Conservation (phyloP, 2,888 invertebrate genomes). For the Nomada ferruginata region DNA sequence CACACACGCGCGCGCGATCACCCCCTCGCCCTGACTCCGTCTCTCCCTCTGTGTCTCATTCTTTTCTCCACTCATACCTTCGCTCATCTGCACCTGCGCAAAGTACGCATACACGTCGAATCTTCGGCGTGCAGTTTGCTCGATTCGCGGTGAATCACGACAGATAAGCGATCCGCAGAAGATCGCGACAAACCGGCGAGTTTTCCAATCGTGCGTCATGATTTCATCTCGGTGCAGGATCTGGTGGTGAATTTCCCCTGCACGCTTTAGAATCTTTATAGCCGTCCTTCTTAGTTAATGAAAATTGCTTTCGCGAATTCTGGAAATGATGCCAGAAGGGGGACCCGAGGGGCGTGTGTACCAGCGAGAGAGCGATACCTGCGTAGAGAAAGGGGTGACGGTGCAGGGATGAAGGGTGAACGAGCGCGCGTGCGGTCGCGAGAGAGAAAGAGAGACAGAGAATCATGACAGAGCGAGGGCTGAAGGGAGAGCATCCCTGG, state of each 20-base stretch:
- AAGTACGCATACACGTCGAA: constrained; percentile 4
- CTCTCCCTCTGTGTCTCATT: background rate
- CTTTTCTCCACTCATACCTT: constrained; percentile 1
- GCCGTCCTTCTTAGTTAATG: too few relatives aligned
- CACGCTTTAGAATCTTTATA: too few relatives aligned
- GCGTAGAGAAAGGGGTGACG: too few relatives aligned
- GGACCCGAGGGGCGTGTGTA: too few relatives aligned
- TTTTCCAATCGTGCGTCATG: background rate
- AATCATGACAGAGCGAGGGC: background rate
- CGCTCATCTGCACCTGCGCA: constrained; percentile 6
- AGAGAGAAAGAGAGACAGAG: constrained; percentile 20
- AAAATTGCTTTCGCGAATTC: too few relatives aligned
- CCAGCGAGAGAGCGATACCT: too few relatives aligned
- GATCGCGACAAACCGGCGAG: background rate
- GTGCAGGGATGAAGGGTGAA: background rate
- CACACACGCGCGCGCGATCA: background rate
- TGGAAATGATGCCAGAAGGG: too few relatives aligned
- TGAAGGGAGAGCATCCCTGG: constrained; percentile 1
- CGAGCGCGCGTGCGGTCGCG: background rate
- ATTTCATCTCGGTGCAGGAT: too few relatives aligned
- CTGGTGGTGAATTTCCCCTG: background rate
- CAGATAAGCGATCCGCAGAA: constrained; percentile 28
- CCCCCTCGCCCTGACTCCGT: too few relatives aligned
- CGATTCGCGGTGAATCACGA: constrained; percentile 18
- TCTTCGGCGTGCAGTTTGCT: constrained; percentile 7